Percentiles rank a stretch among this genome's conserved stretches.
Conservation (phyloP, 2,797 vertebrate genomes). For the Enteromius treurensis region DNA sequence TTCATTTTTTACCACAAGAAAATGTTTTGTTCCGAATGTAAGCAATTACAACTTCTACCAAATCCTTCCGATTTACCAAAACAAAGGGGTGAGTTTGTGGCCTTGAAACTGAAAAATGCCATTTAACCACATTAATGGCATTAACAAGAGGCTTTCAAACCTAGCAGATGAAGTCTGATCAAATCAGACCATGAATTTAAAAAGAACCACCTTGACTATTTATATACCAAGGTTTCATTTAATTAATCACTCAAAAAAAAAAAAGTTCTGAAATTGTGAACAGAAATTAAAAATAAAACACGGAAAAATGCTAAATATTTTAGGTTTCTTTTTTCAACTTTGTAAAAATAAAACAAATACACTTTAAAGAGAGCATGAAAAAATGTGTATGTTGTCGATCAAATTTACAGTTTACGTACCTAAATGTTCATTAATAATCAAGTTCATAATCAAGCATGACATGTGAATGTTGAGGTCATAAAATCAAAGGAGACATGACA, state of each 20-base stretch:
- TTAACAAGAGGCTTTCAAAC: not conserved
- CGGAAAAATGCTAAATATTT: not conserved
- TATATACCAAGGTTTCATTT: not conserved
- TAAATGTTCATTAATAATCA: slow-evolving; percentile 6
- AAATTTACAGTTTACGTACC: not conserved
- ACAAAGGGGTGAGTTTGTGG: slow-evolving; percentile 1
- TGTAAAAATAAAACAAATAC: not conserved
- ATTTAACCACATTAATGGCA: slow-evolving; percentile 25
- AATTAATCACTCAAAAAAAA: not conserved
- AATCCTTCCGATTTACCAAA: slow-evolving; percentile 1
- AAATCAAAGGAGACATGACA: slow-evolving; percentile 50
- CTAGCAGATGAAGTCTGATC: not conserved
- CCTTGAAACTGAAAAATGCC: not conserved
- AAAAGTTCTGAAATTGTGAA: not conserved
- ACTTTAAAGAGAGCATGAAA: not conserved
- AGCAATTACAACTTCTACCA: slow-evolving; percentile 26
- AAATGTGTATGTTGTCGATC: no score
- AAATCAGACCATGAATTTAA: not conserved
- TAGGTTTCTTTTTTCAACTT: not conserved
- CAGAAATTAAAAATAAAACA: not conserved
- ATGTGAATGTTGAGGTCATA: slow-evolving; percentile 30
- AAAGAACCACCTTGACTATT: not conserved
- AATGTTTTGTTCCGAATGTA: slow-evolving; percentile 23
- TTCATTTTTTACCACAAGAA: slow-evolving; percentile 46
- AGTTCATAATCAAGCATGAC: slow-evolving; percentile 41